These are phyloP conservation scores for Drosophila sucinea DNA, from an alignment of 1,140 invertebrate species.

Conservation along the genomic window DNA sequence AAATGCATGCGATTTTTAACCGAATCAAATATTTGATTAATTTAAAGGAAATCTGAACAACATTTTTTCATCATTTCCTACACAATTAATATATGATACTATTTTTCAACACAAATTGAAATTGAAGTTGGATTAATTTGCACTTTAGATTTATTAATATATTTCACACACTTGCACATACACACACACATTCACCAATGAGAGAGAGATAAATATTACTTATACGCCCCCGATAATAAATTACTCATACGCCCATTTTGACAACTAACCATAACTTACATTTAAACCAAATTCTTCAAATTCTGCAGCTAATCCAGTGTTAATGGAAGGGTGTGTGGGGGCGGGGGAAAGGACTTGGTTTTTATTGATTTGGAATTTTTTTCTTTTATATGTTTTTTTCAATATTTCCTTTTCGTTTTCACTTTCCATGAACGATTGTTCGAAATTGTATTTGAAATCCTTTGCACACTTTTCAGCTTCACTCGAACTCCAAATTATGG, in stretches of 20 bases:
- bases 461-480: background rate
- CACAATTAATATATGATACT: constrained; percentile 27
- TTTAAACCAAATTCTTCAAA: constrained; percentile 32
- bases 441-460: background rate
- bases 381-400: background rate
- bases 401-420: background rate
- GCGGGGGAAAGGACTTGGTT: constrained; percentile 8
- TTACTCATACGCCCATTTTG: constrained; percentile 45
- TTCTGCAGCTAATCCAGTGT: constrained; percentile 53
- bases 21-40: background rate
- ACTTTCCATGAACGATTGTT: background rate
- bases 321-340: constrained; percentile 11
- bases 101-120: constrained; percentile 7
- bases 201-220: constrained; percentile 9
- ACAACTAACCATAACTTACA: constrained; percentile 35
- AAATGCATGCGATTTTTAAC: too few relatives aligned
- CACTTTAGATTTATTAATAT: constrained; percentile 26
- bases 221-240: constrained; percentile 36
- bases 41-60: background rate
- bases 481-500: constrained; percentile 9
- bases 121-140: constrained; percentile 33
- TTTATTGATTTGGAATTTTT: constrained; percentile 22
- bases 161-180: background rate
- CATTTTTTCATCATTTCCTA: background rate
- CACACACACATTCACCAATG: background rate